Evolutionary conservation across 30 jellyfish, hydroid and myxozoan genomes (phyloP).

Genomic region (Aurelia aurita): DNA sequence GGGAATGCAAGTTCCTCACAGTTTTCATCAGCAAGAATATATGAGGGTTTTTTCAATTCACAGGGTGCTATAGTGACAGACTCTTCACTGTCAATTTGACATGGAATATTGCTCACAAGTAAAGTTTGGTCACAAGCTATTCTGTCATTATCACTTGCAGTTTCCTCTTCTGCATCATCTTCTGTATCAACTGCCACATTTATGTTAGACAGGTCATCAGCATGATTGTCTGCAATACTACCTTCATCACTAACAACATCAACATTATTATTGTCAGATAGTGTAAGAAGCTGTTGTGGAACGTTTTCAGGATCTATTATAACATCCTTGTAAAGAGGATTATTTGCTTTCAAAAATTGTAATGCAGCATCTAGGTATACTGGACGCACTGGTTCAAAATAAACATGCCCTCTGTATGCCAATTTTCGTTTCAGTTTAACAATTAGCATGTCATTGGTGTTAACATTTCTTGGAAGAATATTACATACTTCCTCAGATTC

Average conservation of each 20-base stretch:
- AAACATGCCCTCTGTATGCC: too few species aligned
- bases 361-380: too few species aligned
- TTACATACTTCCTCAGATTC: too few species aligned
- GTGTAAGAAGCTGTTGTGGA: neutral
- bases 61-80: constrained; percentile 46
- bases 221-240: neutral
- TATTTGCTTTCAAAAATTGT: too few species aligned
- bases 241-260: neutral
- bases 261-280: neutral
- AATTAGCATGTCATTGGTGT: too few species aligned
- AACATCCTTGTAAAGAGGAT: too few species aligned
- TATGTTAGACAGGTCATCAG: neutral
- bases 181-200: too few species aligned
- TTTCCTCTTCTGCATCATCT: constrained; percentile 48
- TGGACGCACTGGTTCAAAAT: too few species aligned
- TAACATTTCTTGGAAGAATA: too few species aligned
- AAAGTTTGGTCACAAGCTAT: constrained; percentile 22
- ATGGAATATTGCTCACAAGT: constrained; percentile 4
- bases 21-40: constrained; percentile 15
- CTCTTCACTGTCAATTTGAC: constrained; percentile 1
- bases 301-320: too few species aligned
- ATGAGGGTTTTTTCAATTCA: constrained; percentile 20
- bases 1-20: constrained; percentile 57
- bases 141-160: constrained; percentile 24
- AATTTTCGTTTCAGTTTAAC: too few species aligned